Evolutionary conservation across 2,888 invertebrate genomes (phyloP).

Genomic region (Ectemnius continuus): DNA sequence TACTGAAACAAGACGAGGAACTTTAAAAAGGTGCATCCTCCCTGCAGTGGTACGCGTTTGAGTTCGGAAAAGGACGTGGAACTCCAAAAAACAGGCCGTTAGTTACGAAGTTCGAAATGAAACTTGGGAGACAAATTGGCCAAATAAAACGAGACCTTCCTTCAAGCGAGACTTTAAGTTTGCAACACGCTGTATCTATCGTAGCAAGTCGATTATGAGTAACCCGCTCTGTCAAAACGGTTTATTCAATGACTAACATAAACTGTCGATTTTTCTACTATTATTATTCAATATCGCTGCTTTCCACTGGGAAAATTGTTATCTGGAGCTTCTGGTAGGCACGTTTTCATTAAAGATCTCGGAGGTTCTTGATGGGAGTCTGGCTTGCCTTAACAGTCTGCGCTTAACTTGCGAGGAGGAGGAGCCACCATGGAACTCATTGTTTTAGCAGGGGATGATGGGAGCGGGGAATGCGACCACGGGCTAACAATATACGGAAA

Average conservation of each 20-base stretch:
- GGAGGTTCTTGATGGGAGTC: conserved; percentile 37
- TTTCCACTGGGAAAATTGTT: no score
- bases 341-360: conserved; percentile 38
- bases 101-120: conserved; percentile 27
- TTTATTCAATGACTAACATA: no score
- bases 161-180: conserved; percentile 33
- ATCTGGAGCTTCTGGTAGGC: not conserved
- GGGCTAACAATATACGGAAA: conserved; percentile 68
- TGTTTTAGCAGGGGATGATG: conserved; percentile 57
- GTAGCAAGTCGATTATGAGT: conserved; percentile 18
- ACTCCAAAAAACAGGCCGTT: conserved; percentile 32
- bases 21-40: conserved; percentile 6
- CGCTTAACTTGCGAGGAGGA: conserved; percentile 50
- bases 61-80: conserved; percentile 28
- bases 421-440: conserved; percentile 49
- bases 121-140: conserved; percentile 43
- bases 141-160: conserved; percentile 43
- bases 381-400: conserved; percentile 50
- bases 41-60: not conserved
- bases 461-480: conserved; percentile 64
- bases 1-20: conserved; percentile 40
- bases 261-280: no score
- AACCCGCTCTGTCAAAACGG: no score
- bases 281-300: no score
- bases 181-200: conserved; percentile 38